Base-by-base conservation (phyloP, 2,797 vertebrate genomes). In the Xiphophorus birchmanni region DNA sequence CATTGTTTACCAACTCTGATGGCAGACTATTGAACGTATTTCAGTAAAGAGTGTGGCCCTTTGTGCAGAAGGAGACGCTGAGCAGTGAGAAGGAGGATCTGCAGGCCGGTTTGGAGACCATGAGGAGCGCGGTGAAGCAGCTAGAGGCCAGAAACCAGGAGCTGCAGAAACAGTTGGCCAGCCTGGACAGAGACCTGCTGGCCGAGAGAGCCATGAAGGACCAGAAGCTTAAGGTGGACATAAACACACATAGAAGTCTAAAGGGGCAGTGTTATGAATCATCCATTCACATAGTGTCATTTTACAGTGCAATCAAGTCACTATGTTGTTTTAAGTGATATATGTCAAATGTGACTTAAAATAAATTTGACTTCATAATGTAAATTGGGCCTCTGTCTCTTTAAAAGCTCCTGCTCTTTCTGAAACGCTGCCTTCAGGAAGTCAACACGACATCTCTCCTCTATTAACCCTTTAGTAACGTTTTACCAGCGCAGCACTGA, bases 191-290 rank as follows among this genome's bases (percentile, higher is more conserved):
- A 94, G 98, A 99, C 65, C 91, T 99, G 32, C 95, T 98, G 91
- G 90, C 95, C 35, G 97, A 99, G 92, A 97, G 94, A 88, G 89
- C 96, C 80, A 90, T 98, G 67, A 98, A 96, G 90, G 98, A 99
- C 37, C 97, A 98, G 88, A 98, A 97, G 87, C 94, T 94, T 21
- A 99, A 98, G 97, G 98, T 99, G 96, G 78, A 80, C 47, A 80
- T 73, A 17, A 15, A 11, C 50, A 52, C 50, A 52, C 50, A 23
- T 9, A 23, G 21, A 52, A 52, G 2, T 3, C 2, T 9, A 23
- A 23, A 52, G 50, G 21, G 50, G 50, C 7, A 9, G 0, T 9
- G 21, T 52, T 52, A 52, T 52, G 21, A 52, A 52, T 23, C 21
- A 23, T 52, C 50, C 50, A 23, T 52, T 23, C 50, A 52, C 21